Conservation (phyloP, 2,797 vertebrate genomes). For the Xenops minutus region DNA sequence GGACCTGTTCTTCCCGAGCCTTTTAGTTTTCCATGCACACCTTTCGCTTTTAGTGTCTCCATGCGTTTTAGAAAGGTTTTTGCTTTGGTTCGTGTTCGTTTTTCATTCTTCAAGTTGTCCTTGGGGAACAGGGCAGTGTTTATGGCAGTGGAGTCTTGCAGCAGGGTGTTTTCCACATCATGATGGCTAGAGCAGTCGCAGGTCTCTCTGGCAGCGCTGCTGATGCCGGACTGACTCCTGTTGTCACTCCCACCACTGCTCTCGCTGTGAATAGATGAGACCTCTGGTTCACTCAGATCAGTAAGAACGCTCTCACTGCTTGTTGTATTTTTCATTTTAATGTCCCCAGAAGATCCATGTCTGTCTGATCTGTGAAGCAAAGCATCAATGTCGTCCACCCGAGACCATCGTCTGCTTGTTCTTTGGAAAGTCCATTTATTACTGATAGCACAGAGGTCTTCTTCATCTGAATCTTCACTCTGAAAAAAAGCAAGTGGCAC, state of each 20-base stretch:
- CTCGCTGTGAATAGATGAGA: conserved; percentile 92
- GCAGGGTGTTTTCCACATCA: conserved; percentile 77
- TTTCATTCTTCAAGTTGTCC: conserved; percentile 83
- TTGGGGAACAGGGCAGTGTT: conserved; percentile 68
- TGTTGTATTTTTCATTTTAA: conserved; percentile 86
- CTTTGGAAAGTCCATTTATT: conserved; percentile 99
- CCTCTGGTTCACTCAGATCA: conserved; percentile 93
- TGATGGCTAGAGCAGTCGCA: conserved; percentile 78
- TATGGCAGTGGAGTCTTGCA: conserved; percentile 77
- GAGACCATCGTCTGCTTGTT: conserved; percentile 95
- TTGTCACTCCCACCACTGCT: conserved; percentile 89
- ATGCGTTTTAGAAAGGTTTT: conserved; percentile 92
- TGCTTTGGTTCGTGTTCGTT: conserved; percentile 79
- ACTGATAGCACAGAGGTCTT: conserved; percentile 95
- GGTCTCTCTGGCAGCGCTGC: conserved; percentile 75
- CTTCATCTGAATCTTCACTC: conserved; percentile 98
- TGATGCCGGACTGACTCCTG: conserved; percentile 60
- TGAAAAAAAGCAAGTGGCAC: conserved; percentile 59
- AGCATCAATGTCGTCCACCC: conserved; percentile 88
- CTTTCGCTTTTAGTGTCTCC: conserved; percentile 86
- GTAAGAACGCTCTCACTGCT: conserved; percentile 97
- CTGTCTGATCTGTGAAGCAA: conserved; percentile 79
- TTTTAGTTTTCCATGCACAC: conserved; percentile 76
- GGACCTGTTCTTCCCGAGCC: conserved; percentile 67
- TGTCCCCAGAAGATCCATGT: conserved; percentile 76